Conservation (phyloP, 2,888 invertebrate species). For the Harpalus rufipes region DNA sequence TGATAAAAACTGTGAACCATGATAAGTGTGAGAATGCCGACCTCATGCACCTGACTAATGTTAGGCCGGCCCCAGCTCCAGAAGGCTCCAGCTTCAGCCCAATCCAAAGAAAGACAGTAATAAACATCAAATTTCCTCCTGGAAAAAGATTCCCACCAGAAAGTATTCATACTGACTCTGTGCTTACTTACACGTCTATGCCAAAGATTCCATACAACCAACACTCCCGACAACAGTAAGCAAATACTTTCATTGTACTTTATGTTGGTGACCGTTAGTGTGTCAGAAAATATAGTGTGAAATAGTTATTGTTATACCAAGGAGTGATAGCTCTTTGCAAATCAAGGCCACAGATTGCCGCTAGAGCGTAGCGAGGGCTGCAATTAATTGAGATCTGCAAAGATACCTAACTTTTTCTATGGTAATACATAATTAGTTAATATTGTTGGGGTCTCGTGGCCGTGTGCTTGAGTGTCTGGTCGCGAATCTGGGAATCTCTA, state of each 20-base stretch:
- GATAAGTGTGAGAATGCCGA: not conserved
- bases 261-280: not conserved
- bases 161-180: not conserved
- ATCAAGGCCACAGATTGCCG: too few species aligned
- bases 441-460: too few species aligned
- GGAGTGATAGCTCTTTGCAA: not conserved
- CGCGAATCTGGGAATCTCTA: too few species aligned
- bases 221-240: not conserved
- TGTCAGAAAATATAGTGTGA: too few species aligned
- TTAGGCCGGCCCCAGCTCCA: not conserved
- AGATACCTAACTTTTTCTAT: too few species aligned
- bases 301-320: too few species aligned
- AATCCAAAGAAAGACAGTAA: not conserved
- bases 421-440: too few species aligned
- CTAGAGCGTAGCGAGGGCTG: too few species aligned
- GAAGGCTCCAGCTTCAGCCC: not conserved
- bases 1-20: conserved; percentile 3
- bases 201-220: not conserved
- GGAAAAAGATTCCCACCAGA: not conserved
- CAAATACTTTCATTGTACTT: not conserved
- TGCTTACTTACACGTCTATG: not conserved
- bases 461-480: too few species aligned
- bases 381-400: too few species aligned
- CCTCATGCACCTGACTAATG: not conserved
- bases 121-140: not conserved